Base-by-base conservation (phyloP, 2,113 vertebrate genomes). In the Uria aalge region DNA sequence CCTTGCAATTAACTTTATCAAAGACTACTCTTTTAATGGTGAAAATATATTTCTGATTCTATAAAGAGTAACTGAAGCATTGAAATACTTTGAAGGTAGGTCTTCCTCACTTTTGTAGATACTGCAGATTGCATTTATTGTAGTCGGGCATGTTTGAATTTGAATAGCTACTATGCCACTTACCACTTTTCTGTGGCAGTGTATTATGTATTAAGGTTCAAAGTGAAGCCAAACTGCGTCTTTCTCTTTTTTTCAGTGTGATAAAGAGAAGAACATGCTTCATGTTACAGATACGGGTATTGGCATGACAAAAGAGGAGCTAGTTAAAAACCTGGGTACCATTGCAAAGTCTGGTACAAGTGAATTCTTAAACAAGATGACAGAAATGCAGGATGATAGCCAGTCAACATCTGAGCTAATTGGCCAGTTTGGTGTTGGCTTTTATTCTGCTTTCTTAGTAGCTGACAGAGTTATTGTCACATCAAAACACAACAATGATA, bases 311-410 rank as follows among this genome's bases (percentile, higher is more conserved):
- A 99, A 99, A 92, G 99, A 99, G 6, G 99, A 99, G 43, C 90
- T 99, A 47, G 98, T 99, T 48, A 99, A 98, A 97, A 99, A 99
- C 95, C 96, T 99, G 93, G 99, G 99, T 71, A 99, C 99, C 60
- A 99, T 99, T 76, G 99, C 99, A 15, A 99, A 99, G 90, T 99
- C 99, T 3, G 99, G 99, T 96, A 99, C 99, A 59, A 99, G 99
- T 74, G 99, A 99, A 98, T 99, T 99, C 97, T 98, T 99, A 76
- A 99, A 98, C 98, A 99, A 99, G 97, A 99, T 99, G 98, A 99
- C 98, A 1, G 99, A 99, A 74, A 98, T 99, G 94, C 99, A 99
- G 96, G 96, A 98, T 24, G 99, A 99, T 19, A 98, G 98, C 36
- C 99, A 99, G 98, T 99, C 99, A n/a, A 99, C 99, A 19, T 99